phyloP scores from a whole-genome alignment of 2,888 invertebrate species.

The Rotaria macrura region DNA sequence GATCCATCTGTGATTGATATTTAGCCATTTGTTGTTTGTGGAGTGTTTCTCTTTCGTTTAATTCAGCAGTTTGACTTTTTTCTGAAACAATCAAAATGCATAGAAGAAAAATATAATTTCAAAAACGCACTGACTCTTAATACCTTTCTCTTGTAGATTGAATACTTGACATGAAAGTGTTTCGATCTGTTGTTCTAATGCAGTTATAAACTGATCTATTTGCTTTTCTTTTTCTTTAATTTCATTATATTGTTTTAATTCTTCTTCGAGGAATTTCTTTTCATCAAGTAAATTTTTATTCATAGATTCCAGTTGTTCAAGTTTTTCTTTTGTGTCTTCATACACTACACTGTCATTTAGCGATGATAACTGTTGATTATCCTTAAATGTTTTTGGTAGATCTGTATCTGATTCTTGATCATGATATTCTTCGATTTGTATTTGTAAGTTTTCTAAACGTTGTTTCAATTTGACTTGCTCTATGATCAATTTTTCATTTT shows the following conservation, averaged over 20 bases:
- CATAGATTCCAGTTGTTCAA: neutral
- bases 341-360: neutral
- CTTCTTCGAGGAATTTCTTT: neutral
- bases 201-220: neutral
- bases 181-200: neutral
- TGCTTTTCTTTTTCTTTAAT: neutral
- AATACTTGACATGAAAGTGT: neutral
- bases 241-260: neutral
- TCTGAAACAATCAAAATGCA: neutral
- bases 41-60: neutral
- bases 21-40: neutral
- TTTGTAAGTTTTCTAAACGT: neutral
- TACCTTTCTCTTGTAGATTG: neutral
- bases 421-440: slow-evolving; percentile 10
- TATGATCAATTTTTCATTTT: neutral
- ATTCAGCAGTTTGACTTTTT: neutral
- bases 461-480: neutral
- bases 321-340: neutral
- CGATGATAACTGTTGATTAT: neutral
- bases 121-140: neutral
- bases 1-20: neutral
- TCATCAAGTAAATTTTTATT: neutral
- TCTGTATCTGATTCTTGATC: neutral
- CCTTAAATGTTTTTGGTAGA: neutral
- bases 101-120: neutral